These are phyloP conservation scores for Actenoides lindsayi DNA, from an alignment of 2,113 vertebrate species.

Conservation along the genomic window DNA sequence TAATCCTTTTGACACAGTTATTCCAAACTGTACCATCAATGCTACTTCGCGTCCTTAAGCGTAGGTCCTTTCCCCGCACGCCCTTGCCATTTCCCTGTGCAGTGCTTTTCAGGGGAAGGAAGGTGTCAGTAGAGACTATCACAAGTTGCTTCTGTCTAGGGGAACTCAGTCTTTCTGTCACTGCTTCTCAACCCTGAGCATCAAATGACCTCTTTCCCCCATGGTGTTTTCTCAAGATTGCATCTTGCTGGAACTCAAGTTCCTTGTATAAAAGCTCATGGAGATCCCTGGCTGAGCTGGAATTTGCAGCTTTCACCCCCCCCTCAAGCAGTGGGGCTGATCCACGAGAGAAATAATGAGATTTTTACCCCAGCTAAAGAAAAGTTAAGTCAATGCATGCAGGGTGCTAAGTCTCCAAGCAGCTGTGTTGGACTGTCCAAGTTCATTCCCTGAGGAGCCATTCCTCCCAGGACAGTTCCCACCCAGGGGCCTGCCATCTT, in stretches of 20 bases:
- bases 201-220: background rate
- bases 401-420: background rate
- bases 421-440: background rate
- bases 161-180: background rate
- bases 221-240: background rate
- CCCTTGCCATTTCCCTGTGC: background rate
- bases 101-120: background rate
- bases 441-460: background rate
- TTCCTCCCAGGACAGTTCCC: background rate
- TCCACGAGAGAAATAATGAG: background rate
- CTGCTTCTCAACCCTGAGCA: background rate
- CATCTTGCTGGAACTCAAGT: background rate
- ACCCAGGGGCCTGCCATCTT: background rate
- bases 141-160: background rate
- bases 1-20: background rate
- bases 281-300: background rate
- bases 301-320: background rate
- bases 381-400: background rate
- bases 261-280: background rate
- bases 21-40: background rate
- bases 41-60: background rate
- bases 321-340: background rate
- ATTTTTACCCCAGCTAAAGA: background rate
- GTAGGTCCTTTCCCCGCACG: background rate
- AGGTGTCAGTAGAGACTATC: background rate